Conservation (phyloP, 2,797 vertebrate genomes). For the Acanthurus tractus region DNA sequence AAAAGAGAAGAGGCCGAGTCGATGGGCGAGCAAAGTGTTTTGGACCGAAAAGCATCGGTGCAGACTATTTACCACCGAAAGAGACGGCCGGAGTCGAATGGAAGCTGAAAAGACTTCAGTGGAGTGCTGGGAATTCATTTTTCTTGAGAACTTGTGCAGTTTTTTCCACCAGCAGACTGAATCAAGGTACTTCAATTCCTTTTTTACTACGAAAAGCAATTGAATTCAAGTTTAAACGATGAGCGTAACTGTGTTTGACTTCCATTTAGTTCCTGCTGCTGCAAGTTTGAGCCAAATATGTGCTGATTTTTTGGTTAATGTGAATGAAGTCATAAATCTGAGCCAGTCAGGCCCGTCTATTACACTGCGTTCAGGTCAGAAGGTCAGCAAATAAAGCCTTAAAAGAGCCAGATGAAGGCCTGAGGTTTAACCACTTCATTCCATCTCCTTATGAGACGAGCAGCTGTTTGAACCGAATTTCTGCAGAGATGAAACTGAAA, state of each 20-base stretch:
- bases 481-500: background rate
- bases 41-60: slow-evolving; percentile 64
- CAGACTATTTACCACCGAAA: slow-evolving; percentile 67
- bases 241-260: slow-evolving; percentile 52
- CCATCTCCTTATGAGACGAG: background rate
- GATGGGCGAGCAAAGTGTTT: slow-evolving; percentile 74
- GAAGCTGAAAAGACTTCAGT: slow-evolving; percentile 72
- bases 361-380: background rate
- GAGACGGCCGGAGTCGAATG: slow-evolving; percentile 58
- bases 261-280: slow-evolving; percentile 42
- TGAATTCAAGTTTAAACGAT: slow-evolving; percentile 44
- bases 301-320: slow-evolving; percentile 19
- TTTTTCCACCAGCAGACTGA: slow-evolving; percentile 60
- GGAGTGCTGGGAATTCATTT: slow-evolving; percentile 74
- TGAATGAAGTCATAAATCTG: background rate
- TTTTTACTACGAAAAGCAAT: slow-evolving; percentile 49
- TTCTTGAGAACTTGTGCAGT: slow-evolving; percentile 72
- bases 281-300: slow-evolving; percentile 27
- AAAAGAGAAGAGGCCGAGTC: slow-evolving; percentile 61
- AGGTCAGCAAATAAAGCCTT: background rate
- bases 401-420: too few relatives aligned
- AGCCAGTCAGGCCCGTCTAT: background rate
- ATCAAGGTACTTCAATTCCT: slow-evolving; percentile 48
- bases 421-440: background rate
- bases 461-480: background rate